Percentiles rank a stretch among this genome's conserved stretches.
phyloP scores from a whole-genome alignment of 2,113 vertebrate genomes.

The Oceanites oceanicus region DNA sequence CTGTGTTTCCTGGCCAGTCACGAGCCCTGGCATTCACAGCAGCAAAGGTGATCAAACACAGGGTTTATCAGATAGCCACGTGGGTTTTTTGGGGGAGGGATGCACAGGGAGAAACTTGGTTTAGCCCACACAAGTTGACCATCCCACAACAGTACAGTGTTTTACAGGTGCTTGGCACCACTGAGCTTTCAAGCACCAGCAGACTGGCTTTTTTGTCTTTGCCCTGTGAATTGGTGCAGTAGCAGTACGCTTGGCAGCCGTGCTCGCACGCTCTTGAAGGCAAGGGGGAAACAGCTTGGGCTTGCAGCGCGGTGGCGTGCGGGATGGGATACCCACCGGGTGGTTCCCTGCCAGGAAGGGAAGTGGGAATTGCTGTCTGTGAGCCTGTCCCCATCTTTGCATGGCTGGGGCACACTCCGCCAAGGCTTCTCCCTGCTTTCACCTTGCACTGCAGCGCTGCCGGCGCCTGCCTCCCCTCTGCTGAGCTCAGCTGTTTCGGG shows the following conservation, averaged over 20 bases:
- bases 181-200: background rate
- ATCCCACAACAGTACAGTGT: background rate
- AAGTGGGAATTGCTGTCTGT: background rate
- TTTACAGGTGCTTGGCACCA: background rate
- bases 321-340: accelerated
- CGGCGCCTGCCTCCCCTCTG: background rate
- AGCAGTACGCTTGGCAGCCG: background rate
- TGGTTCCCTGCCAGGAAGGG: background rate
- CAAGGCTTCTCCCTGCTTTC: background rate
- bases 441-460: background rate
- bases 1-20: background rate
- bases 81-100: background rate
- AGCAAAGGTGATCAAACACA: background rate
- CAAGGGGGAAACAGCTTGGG: background rate
- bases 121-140: background rate
- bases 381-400: background rate
- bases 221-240: accelerated
- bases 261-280: accelerated
- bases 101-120: background rate
- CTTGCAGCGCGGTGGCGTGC: accelerated
- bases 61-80: background rate
- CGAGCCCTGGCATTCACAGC: background rate
- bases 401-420: background rate
- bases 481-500: background rate
- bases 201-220: background rate